Evolutionary conservation across 2,797 vertebrate species (phyloP).

Genomic region (Cetoscarus ocellatus): DNA sequence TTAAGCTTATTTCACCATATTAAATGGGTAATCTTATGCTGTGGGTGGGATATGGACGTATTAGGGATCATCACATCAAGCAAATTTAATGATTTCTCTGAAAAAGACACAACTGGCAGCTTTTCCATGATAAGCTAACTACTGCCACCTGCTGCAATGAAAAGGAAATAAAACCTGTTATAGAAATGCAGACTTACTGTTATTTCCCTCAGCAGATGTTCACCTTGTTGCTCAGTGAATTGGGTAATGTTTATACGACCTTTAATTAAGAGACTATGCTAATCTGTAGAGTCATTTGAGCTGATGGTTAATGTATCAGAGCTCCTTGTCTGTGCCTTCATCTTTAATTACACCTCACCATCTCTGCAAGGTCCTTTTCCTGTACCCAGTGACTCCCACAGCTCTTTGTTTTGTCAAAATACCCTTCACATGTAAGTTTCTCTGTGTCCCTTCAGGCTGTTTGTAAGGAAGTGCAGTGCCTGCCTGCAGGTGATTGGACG

Average conservation of each 20-base stretch:
- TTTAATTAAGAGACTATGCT: slow-evolving; percentile 81
- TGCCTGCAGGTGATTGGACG: slow-evolving; percentile 91
- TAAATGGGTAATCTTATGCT: slow-evolving; percentile 47
- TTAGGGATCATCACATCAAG: slow-evolving; percentile 40
- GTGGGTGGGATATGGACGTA: slow-evolving; percentile 44
- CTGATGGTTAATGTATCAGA: slow-evolving; percentile 57
- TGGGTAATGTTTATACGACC: slow-evolving; percentile 74
- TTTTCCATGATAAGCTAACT: slow-evolving; percentile 61
- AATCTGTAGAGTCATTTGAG: slow-evolving; percentile 65
- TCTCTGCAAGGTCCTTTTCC: slow-evolving; percentile 6
- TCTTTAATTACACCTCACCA: slow-evolving; percentile 59
- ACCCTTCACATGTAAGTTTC: slow-evolving; percentile 18
- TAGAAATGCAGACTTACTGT: slow-evolving; percentile 47
- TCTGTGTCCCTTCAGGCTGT: slow-evolving; percentile 81
- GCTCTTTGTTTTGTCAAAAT: slow-evolving; percentile 11
- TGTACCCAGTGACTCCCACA: slow-evolving; percentile 19
- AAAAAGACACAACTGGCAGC: slow-evolving; percentile 23
- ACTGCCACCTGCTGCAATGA: slow-evolving; percentile 83
- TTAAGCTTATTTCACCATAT: slow-evolving; percentile 55
- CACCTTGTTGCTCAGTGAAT: slow-evolving; percentile 78
- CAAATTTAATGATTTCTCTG: slow-evolving; percentile 35
- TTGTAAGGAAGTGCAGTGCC: slow-evolving; percentile 92
- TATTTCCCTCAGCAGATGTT: slow-evolving; percentile 79
- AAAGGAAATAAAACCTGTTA: slow-evolving; percentile 45
- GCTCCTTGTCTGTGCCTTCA: slow-evolving; percentile 38